phyloP scores from a whole-genome alignment of 1,140 invertebrate species.

The Leptinotarsa lineolata region DNA sequence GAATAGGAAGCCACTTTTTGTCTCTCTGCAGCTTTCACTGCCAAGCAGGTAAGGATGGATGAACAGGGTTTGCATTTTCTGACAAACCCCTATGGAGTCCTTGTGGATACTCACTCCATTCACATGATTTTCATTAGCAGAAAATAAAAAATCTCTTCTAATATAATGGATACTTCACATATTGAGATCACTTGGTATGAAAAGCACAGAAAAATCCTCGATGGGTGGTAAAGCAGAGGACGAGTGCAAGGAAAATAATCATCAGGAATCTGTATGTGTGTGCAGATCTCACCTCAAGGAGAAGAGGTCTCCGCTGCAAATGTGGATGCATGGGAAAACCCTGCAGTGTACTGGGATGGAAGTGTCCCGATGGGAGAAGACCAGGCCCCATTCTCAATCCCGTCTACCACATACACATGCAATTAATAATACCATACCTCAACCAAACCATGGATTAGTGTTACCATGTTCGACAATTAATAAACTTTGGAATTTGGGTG shows the following conservation, averaged over 20 bases:
- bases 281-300: conserved; percentile 71
- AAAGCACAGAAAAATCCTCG: neutral
- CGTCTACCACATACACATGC: conserved; percentile 58
- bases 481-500: too few relatives aligned
- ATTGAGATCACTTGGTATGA: too few relatives aligned
- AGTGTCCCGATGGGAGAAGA: conserved; percentile 46
- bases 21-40: too few relatives aligned
- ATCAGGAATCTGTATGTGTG: conserved; percentile 13
- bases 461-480: neutral
- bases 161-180: too few relatives aligned
- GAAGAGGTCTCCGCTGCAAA: conserved; percentile 67
- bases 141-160: too few relatives aligned
- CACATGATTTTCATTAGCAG: too few relatives aligned
- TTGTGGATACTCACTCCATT: too few relatives aligned
- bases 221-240: conserved; percentile 7
- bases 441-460: conserved; percentile 22
- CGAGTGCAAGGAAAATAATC: neutral
- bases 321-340: conserved; percentile 44
- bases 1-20: too few relatives aligned
- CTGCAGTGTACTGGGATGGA: conserved; percentile 48
- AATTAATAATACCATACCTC: conserved; percentile 51
- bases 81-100: too few relatives aligned
- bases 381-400: conserved; percentile 54
- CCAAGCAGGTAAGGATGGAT: too few relatives aligned
- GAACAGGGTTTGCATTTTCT: too few relatives aligned